phyloP scores from a whole-genome alignment of 23 tunicate species.

The Diplosoma virens region DNA sequence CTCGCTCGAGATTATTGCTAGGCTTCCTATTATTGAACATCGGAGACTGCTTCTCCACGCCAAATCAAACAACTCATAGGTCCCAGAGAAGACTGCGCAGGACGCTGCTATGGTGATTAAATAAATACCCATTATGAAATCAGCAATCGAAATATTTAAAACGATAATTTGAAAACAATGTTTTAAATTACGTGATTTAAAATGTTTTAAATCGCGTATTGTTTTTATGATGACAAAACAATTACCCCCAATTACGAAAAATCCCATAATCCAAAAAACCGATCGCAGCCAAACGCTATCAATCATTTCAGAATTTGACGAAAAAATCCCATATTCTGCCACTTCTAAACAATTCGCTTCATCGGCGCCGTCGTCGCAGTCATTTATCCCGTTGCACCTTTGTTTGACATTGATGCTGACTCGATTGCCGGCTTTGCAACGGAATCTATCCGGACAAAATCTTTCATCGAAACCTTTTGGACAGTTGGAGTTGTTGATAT shows the following conservation, averaged over 20 bases:
- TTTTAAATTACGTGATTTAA: neutral
- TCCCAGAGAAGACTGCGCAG: constrained; percentile 8
- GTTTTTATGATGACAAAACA: neutral
- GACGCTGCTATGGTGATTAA: constrained; percentile 16
- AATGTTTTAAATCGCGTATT: neutral
- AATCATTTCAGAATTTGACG: constrained; percentile 18
- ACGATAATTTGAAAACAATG: too few relatives aligned
- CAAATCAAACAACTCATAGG: constrained; percentile 18
- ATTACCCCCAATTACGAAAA: neutral
- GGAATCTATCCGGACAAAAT: constrained; percentile 10
- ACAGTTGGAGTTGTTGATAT: constrained; percentile 8
- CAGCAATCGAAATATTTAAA: constrained; percentile 31
- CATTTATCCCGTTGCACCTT: neutral
- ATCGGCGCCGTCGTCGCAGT: constrained; percentile 19
- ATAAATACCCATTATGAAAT: constrained; percentile 40
- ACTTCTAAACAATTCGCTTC: neutral
- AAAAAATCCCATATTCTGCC: neutral
- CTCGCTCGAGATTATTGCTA: constrained; percentile 22
- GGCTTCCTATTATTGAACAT: constrained; percentile 21
- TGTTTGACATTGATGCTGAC: neutral
- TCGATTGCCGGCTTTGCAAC: neutral
- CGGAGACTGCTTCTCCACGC: constrained; percentile 24
- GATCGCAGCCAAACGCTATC: neutral
- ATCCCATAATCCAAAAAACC: constrained; percentile 25
- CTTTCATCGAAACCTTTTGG: constrained; percentile 24